A percentile compares a stretch with the other conserved stretches of the same genome.
Conservation (phyloP, 1,140 invertebrate species). For the Zaprionus capensis region DNA sequence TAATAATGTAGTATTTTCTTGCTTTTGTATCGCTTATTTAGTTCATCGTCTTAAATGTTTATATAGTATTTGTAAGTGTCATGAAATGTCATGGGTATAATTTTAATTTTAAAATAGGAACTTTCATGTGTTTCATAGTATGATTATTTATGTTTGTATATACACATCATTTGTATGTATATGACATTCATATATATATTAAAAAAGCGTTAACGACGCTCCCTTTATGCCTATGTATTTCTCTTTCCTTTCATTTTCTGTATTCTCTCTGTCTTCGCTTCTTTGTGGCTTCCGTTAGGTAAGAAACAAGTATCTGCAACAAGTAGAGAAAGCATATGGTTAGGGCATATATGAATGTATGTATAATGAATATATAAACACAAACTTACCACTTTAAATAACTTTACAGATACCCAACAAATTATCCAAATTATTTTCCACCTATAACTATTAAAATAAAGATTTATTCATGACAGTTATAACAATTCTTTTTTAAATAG, state of each 20-base stretch:
- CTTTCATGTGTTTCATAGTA: conserved; percentile 70
- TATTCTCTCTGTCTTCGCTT: neutral
- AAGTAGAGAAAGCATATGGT: neutral
- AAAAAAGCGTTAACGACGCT: neutral
- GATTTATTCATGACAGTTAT: conserved; percentile 19
- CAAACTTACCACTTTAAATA: conserved; percentile 35
- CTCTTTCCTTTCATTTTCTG: neutral
- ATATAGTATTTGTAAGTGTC: conserved; percentile 32
- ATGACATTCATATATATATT: conserved; percentile 2
- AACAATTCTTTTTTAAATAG: neutral
- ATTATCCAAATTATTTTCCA: conserved; percentile 62
- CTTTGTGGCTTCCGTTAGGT: neutral
- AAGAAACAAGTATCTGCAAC: conserved; percentile 1
- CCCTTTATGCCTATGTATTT: neutral
- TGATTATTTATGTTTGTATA: conserved; percentile 26
- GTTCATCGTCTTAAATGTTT: conserved; percentile 40
- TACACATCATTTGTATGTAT: conserved; percentile 14
- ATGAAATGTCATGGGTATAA: conserved; percentile 59
- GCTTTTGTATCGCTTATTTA: conserved; percentile 19
- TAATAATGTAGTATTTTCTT: conserved; percentile 26
- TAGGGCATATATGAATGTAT: neutral
- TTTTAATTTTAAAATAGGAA: conserved; percentile 71
- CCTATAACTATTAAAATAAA: conserved; percentile 75
- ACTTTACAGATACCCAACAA: conserved; percentile 21
- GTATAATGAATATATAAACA: conserved; percentile 12